Base-by-base conservation (phyloP, 2,797 vertebrate genomes). In the Spinibarbus caldwelli region DNA sequence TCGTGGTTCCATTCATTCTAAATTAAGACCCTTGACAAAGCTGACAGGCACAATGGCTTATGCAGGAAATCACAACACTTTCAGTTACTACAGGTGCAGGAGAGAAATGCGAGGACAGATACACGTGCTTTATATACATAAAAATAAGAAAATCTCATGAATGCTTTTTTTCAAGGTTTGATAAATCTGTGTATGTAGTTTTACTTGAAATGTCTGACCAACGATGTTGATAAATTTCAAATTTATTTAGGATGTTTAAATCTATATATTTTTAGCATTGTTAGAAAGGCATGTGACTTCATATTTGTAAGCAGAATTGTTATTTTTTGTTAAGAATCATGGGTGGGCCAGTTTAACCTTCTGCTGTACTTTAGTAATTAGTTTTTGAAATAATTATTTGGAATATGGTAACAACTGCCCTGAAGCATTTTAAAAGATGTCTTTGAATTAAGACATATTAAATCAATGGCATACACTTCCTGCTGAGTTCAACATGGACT, bases 401-500 rank as follows among this genome's bases (percentile, higher is more conserved):
- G 80, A 64, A n/a, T 26, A 76, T 85, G 62, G 70, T 82, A 86
- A 87, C 92, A 93, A 84, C 26, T 78, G 82, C 72, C 83, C 73
- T 86, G 91, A 93, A 95, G 94, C 93, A 93, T 96, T 95, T 92
- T 86, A 88, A 91, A 93, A 93, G 86, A 91, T 94, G 90, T 94
- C 89, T 95, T 93, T 92, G 93, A 94, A 97, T 96, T 91, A 95
- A 96, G 95, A 96, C 92, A 84, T 95, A 94, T 93, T 92, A 96
- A 95, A 96, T 96, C 92, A 92, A 95, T 96, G 95, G 95, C 95
- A 96, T 93, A 90, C 93, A 89, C 85, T 94, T 93, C 95, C 95
- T 82, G 95, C 94, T 95, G 95, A 85, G 92, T 93, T 94, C 92
- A 95, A 93, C 93, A 92, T 92, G 91, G 93, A 90, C 89, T 84